Evolutionary conservation across 2,113 vertebrate genomes (phyloP).

Genomic region (Ammodramus savannarum): DNA sequence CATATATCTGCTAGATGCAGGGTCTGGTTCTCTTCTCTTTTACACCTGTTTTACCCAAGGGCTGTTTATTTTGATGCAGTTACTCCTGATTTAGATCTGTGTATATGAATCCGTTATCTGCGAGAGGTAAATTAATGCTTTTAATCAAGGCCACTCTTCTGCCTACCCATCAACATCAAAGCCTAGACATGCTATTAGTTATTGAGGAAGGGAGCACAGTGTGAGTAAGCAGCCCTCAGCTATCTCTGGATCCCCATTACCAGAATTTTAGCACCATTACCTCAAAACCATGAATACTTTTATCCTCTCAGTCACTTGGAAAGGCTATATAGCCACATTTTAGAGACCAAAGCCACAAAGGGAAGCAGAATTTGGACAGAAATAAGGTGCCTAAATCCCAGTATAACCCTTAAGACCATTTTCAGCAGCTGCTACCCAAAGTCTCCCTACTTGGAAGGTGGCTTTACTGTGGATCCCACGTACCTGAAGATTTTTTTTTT

Average conservation of each 20-base stretch:
- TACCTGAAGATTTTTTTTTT: neutral
- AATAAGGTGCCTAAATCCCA: neutral
- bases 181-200: conserved; percentile 56
- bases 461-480: neutral
- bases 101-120: conserved; percentile 53
- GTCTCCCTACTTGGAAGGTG: neutral
- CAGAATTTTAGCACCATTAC: conserved; percentile 64
- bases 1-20: neutral
- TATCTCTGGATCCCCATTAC: conserved; percentile 40
- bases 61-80: conserved; percentile 55
- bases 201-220: conserved; percentile 23
- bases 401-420: neutral
- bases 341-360: conserved; percentile 3
- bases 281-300: conserved; percentile 57
- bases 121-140: conserved; percentile 59
- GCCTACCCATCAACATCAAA: conserved; percentile 62
- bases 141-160: conserved; percentile 62
- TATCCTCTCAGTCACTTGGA: conserved; percentile 37
- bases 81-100: conserved; percentile 38
- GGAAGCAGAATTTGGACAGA: neutral
- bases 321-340: conserved; percentile 12
- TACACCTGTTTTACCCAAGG: conserved; percentile 18
- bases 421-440: neutral
- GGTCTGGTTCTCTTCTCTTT: conserved; percentile 37
- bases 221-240: conserved; percentile 53